Conservation (phyloP, 92 coral and sea anemone species). For the Blastomussa wellsi region DNA sequence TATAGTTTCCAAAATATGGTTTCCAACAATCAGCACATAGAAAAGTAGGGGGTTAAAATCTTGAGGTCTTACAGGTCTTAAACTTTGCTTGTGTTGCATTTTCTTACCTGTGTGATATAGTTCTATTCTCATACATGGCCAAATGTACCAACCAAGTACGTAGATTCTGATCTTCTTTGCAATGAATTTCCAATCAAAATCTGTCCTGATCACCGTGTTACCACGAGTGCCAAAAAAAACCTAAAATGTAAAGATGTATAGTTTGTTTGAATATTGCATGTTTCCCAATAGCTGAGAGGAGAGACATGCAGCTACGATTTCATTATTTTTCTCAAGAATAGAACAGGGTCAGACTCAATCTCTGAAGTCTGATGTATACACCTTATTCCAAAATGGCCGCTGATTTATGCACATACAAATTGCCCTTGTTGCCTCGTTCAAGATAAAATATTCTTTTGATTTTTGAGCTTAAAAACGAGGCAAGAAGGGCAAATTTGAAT, state of each 20-base stretch:
- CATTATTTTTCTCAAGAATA: not conserved
- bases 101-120: conserved; percentile 34
- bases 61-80: too few relatives aligned
- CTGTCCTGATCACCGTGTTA: not conserved
- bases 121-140: conserved; percentile 58
- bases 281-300: not conserved
- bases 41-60: too few relatives aligned
- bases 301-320: not conserved
- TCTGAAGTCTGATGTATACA: too few relatives aligned
- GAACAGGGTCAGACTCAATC: not conserved
- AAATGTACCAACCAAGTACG: conserved; percentile 32
- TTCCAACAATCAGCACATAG: too few relatives aligned
- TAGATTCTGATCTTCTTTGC: conserved; percentile 47
- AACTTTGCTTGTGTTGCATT: not conserved
- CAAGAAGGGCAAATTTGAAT: too few relatives aligned
- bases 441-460: too few relatives aligned
- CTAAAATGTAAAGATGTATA: not conserved
- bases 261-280: not conserved
- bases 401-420: too few relatives aligned
- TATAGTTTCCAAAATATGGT: too few relatives aligned
- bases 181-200: conserved; percentile 24
- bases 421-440: too few relatives aligned
- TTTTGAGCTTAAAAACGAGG: too few relatives aligned
- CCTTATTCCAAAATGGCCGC: too few relatives aligned
- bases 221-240: not conserved